These are phyloP conservation scores for Pipistrellus kuhlii DNA, from an alignment of 2,797 vertebrate genomes.

Conservation along the genomic window DNA sequence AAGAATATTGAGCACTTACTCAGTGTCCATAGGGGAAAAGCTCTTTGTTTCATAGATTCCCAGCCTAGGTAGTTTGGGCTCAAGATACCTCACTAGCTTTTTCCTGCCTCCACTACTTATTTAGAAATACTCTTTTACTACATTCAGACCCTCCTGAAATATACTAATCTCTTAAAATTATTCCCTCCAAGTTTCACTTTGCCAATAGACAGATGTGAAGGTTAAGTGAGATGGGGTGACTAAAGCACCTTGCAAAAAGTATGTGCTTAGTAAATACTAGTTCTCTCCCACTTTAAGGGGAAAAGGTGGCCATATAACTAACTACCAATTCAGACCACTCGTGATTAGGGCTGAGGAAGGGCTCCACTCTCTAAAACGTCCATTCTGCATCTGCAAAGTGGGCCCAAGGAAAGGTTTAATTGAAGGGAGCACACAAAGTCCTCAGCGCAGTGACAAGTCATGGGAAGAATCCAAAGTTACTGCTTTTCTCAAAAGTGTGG, in stretches of 20 bases:
- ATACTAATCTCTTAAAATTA: neutral
- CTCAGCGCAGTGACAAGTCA: neutral
- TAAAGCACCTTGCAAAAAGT: neutral
- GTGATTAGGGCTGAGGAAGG: neutral
- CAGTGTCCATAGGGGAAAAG: neutral
- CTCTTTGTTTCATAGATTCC: neutral
- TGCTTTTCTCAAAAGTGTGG: neutral
- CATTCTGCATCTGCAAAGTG: neutral
- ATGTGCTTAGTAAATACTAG: neutral
- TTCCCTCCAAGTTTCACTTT: neutral
- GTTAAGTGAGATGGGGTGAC: neutral
- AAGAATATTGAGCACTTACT: neutral
- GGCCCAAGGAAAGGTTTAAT: neutral
- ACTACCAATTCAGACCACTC: neutral
- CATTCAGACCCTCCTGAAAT: neutral
- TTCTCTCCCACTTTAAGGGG: neutral
- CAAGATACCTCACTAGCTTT: neutral
- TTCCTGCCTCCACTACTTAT: constrained; percentile 17
- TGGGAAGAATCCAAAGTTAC: neutral
- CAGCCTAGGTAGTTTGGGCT: neutral
- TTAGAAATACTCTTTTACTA: neutral
- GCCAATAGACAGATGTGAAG: neutral
- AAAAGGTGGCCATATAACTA: neutral
- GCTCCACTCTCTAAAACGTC: neutral
- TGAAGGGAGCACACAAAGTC: neutral